Evolutionary conservation across 2,888 invertebrate species (phyloP), one percentile per base, ranked within the genome.

Genomic region (Siphlonurus alternatus): DNA sequence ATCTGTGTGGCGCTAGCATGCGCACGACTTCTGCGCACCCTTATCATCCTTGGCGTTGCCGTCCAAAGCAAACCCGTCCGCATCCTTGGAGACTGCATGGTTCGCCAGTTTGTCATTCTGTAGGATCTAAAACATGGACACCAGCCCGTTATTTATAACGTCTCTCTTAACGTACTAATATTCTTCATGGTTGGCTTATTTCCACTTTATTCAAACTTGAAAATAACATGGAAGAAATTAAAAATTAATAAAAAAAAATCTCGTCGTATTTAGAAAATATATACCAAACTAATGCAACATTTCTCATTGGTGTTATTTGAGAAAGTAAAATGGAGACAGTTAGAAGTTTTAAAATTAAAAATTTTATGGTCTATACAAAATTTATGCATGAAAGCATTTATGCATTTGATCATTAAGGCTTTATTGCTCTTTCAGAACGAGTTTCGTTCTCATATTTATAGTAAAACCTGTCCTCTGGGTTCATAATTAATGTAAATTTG

Each of bases 41-140:
- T 66, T 67, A 64, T 63, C 65, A 7, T 66, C 66, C 62, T 64
- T 53, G 15, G 63, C 66, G 24, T 65, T 67, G 59, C 75, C 78
- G 71, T 83, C 84, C 66, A 89, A 76, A 53, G 83, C 83, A 73
- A 89, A 84, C 72, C 80, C 83, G 7, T 88, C 88, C 56, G 80
- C 81, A 70, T 88, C 88, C 72, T 79, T 83, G 24, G 63, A 59
- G 54, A 75, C 71, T 70, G 87, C 87, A 73, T 81, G 83, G 69
- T 81, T 84, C 71, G 84, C 82, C 69, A 88, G 75, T 76, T 85
- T 85, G 76, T 89, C 89, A 73, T 88, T 88, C 71, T 87, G 80
- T 68, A 89, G 82, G 74, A 89, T 89, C 89, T 89, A 77, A 22
- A 74, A 73, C 64, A 64, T 66, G 64, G 66, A 64, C 25, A 23